Conservation (phyloP, 64 coral and sea anemone species). For the Pocillopora verrucosa region DNA sequence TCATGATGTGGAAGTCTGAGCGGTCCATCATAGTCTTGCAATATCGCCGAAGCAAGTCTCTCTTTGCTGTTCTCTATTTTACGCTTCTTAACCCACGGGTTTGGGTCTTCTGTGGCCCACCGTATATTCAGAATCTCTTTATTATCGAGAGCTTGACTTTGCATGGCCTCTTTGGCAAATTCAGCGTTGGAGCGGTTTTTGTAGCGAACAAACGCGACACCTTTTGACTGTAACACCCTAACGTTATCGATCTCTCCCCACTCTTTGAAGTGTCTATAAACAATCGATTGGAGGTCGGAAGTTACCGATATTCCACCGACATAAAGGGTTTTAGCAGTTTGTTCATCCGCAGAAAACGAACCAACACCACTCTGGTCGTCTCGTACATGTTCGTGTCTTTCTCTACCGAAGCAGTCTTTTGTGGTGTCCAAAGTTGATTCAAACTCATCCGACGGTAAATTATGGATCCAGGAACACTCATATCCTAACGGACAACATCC, state of each 20-base stretch:
- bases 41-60: conserved; percentile 21
- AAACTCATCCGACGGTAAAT: conserved; percentile 51
- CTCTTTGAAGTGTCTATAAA: conserved; percentile 76
- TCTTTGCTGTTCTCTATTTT: conserved; percentile 53
- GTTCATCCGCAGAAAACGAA: conserved; percentile 66
- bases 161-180: conserved; percentile 91
- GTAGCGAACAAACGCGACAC: conserved; percentile 83
- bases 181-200: conserved; percentile 80
- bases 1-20: background rate
- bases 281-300: conserved; percentile 53
- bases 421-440: conserved; percentile 53
- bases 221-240: conserved; percentile 66
- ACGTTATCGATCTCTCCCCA: conserved; percentile 90
- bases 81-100: conserved; percentile 66
- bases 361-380: conserved; percentile 93
- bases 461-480: conserved; percentile 83
- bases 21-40: conserved; percentile 31
- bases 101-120: conserved; percentile 85
- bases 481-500: conserved; percentile 84
- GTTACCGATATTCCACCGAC: conserved; percentile 58
- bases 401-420: conserved; percentile 85
- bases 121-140: conserved; percentile 76
- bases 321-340: conserved; percentile 83
- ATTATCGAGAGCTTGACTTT: conserved; percentile 74
- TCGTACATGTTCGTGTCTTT: conserved; percentile 74